A percentile compares a stretch with the other conserved stretches of the same genome.
These are phyloP conservation scores for Merluccius polli DNA, from an alignment of 2,797 vertebrate species.

Conservation along the genomic window DNA sequence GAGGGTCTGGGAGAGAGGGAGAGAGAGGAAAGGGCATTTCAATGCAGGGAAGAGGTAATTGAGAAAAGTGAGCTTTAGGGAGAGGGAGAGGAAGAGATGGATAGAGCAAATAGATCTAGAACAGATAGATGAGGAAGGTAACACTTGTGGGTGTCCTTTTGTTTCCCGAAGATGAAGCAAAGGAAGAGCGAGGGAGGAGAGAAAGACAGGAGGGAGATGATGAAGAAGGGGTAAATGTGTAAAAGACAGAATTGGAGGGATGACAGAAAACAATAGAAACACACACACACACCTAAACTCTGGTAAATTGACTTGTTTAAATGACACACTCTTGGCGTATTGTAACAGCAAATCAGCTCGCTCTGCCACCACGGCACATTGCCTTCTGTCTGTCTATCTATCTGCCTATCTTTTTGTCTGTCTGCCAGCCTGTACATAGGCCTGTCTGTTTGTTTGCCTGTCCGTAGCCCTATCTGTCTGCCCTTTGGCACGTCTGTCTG, in stretches of 20 bases:
- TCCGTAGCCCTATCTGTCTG: not conserved
- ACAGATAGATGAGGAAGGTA: not conserved
- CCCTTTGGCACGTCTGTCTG: not conserved
- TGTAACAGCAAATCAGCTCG: conserved; percentile 59
- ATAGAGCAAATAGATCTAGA: not conserved
- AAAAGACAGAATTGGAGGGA: not conserved
- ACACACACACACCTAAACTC: conserved; percentile 7
- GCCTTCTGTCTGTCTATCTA: not conserved
- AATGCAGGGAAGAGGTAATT: not conserved
- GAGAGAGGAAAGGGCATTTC: not conserved
- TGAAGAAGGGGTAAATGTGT: not conserved
- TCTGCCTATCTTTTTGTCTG: not conserved
- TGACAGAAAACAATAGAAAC: not conserved
- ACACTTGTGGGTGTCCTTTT: not conserved
- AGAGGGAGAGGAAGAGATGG: not conserved
- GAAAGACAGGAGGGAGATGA: not conserved
- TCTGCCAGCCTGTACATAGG: not conserved
- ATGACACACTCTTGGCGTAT: conserved; percentile 61
- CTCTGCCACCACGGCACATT: conserved; percentile 26
- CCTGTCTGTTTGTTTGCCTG: not conserved
- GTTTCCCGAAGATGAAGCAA: not conserved
- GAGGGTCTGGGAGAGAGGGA: not conserved
- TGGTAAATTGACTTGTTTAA: conserved; percentile 59
- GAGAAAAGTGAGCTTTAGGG: not conserved
- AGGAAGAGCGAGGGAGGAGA: not conserved